Percentiles rank a stretch among this genome's conserved stretches.
These are phyloP conservation scores for Gordius sp. DNA, from an alignment of 2,888 invertebrate genomes.

Conservation along the genomic window DNA sequence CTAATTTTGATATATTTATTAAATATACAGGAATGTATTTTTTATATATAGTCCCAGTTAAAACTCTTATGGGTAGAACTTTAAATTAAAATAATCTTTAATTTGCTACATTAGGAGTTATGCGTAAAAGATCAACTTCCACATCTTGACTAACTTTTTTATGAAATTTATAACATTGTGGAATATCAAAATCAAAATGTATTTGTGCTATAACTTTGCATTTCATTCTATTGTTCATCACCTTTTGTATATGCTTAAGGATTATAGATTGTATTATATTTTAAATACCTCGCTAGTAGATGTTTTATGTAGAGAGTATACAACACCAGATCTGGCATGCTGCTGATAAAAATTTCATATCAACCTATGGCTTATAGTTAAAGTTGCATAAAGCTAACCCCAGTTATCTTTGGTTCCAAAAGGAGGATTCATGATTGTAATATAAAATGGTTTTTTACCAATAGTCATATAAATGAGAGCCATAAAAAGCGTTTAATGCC, in stretches of 20 bases:
- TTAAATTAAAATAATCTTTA: too few species aligned
- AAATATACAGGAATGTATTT: too few species aligned
- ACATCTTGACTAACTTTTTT: constrained; percentile 56
- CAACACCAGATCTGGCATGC: constrained; percentile 44
- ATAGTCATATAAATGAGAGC: too few species aligned
- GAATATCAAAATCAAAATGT: constrained; percentile 55
- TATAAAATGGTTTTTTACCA: constrained; percentile 50
- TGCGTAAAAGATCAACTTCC: constrained; percentile 49
- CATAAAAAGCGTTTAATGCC: too few species aligned
- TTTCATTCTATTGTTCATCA: constrained; percentile 35
- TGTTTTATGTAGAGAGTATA: constrained; percentile 85
- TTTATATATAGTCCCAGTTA: too few species aligned
- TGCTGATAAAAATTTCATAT: constrained; percentile 54
- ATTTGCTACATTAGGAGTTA: too few species aligned
- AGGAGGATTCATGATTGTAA: constrained; percentile 86
- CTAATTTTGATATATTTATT: too few species aligned
- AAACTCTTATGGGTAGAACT: too few species aligned
- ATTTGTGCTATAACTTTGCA: constrained; percentile 62
- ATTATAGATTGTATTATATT: constrained; percentile 29
- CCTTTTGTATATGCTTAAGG: constrained; percentile 38
- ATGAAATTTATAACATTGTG: constrained; percentile 66
- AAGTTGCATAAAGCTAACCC: constrained; percentile 28
- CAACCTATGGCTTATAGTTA: constrained; percentile 44
- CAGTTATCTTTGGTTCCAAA: constrained; percentile 78
- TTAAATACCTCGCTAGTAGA: constrained; percentile 43